Conservation (phyloP, 2,797 vertebrate genomes). For the Brachymystax lenok region DNA sequence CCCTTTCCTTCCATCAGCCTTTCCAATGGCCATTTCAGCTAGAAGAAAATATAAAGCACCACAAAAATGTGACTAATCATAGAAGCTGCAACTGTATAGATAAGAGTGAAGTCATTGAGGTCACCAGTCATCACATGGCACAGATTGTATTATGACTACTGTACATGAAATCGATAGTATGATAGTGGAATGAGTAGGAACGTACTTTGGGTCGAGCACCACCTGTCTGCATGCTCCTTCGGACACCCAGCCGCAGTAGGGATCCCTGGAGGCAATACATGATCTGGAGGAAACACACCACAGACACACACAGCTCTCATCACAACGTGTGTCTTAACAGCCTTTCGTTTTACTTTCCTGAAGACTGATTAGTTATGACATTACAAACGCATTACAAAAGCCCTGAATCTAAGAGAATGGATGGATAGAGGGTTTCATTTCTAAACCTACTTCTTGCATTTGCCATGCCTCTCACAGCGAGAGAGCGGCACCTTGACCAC, state of each 20-base stretch:
- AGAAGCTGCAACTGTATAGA: conserved; percentile 26
- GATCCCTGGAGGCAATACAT: conserved; percentile 96
- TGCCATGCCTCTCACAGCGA: conserved; percentile 89
- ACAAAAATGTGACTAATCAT: conserved; percentile 65
- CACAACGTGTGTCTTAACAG: not conserved
- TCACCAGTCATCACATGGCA: not conserved
- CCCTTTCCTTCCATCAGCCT: conserved; percentile 70
- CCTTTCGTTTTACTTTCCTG: not conserved
- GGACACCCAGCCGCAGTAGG: conserved; percentile 94
- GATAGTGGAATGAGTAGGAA: conserved; percentile 21
- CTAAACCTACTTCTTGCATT: conserved; percentile 89
- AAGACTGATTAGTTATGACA: not conserved
- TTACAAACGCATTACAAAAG: not conserved
- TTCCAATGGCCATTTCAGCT: conserved; percentile 51
- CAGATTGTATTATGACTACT: not conserved
- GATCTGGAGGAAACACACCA: conserved; percentile 75
- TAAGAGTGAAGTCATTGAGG: not conserved
- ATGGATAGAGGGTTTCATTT: not conserved
- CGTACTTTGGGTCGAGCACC: conserved; percentile 85
- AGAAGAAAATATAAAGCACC: conserved; percentile 56
- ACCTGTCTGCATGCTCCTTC: conserved; percentile 87
- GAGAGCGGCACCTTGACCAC: conserved; percentile 92
- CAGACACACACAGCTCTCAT: conserved; percentile 3
- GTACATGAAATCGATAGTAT: not conserved
- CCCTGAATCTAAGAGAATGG: too few relatives aligned